Evolutionary conservation across 2,797 vertebrate genomes (phyloP).

Genomic region (Onychomys arenicola): DNA sequence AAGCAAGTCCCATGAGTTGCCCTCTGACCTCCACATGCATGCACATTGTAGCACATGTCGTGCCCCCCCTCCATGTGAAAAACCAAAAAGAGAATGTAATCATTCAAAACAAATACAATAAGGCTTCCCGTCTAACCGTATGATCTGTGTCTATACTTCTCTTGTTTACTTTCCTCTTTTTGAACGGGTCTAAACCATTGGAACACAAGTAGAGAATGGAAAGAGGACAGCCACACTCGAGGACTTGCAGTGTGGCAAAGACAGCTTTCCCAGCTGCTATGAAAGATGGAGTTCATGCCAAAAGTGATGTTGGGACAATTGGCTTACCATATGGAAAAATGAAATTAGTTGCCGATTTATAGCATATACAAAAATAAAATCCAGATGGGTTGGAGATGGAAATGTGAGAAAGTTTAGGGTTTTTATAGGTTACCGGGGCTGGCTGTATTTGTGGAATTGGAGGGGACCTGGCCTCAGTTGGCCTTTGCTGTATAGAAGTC

Average conservation of each 20-base stretch:
- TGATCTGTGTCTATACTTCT: not conserved
- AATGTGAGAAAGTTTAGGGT: conserved; percentile 1
- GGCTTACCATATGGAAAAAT: conserved; percentile 31
- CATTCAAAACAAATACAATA: not conserved
- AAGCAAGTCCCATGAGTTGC: accelerated
- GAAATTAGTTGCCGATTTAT: not conserved
- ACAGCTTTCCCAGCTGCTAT: not conserved
- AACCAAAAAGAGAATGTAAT: not conserved
- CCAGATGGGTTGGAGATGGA: conserved; percentile 5
- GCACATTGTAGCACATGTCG: not conserved
- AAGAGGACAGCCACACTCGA: not conserved
- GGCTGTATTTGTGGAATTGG: not conserved
- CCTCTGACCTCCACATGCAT: not conserved
- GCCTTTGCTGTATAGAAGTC: not conserved
- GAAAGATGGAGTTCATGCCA: not conserved
- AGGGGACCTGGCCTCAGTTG: not conserved
- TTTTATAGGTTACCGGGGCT: not conserved
- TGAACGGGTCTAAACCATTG: not conserved
- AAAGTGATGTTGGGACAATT: not conserved
- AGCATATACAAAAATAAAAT: conserved; percentile 32
- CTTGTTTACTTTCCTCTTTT: not conserved
- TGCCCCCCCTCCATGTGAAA: no score
- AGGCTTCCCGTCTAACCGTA: not conserved
- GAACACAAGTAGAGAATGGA: not conserved
- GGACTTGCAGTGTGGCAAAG: not conserved